Percentiles rank a stretch among this genome's conserved stretches.
Evolutionary conservation across 2,797 vertebrate species (phyloP).

Genomic region (Hozukius guyotensis): DNA sequence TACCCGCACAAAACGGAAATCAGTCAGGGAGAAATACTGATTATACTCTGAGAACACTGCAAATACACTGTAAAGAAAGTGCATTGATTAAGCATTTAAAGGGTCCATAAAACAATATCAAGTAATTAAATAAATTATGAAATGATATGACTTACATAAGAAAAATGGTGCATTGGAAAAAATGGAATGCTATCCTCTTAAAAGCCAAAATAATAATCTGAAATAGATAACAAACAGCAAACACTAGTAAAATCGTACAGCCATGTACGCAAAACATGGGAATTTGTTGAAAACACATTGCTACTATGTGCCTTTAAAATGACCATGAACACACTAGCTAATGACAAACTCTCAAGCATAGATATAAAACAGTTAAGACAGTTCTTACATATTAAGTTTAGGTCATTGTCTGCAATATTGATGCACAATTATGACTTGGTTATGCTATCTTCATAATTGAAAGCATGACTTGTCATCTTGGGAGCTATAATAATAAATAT

Average conservation of each 20-base stretch:
- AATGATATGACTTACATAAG: neutral
- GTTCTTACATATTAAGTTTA: too few relatives aligned
- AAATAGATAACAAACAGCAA: neutral
- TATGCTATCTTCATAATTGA: too few relatives aligned
- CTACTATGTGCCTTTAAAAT: neutral
- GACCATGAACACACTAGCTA: neutral
- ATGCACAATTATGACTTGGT: too few relatives aligned
- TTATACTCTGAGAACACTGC: neutral
- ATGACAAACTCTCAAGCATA: neutral
- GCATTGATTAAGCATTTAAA: neutral
- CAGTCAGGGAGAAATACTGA: neutral
- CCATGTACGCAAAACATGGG: neutral
- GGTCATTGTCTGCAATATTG: too few relatives aligned
- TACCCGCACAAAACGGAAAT: neutral
- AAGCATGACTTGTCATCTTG: too few relatives aligned
- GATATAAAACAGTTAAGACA: too few relatives aligned
- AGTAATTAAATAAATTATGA: neutral
- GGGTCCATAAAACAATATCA: neutral
- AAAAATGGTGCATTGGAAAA: neutral
- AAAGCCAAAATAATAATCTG: neutral
- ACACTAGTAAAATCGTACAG: neutral
- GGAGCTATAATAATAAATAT: too few relatives aligned
- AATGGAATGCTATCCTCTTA: too few relatives aligned
- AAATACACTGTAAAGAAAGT: neutral
- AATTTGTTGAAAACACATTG: neutral